Evolutionary conservation across 1,140 invertebrate genomes (phyloP), one percentile per base, ranked within the genome.

Genomic region (Dysdera silvatica): DNA sequence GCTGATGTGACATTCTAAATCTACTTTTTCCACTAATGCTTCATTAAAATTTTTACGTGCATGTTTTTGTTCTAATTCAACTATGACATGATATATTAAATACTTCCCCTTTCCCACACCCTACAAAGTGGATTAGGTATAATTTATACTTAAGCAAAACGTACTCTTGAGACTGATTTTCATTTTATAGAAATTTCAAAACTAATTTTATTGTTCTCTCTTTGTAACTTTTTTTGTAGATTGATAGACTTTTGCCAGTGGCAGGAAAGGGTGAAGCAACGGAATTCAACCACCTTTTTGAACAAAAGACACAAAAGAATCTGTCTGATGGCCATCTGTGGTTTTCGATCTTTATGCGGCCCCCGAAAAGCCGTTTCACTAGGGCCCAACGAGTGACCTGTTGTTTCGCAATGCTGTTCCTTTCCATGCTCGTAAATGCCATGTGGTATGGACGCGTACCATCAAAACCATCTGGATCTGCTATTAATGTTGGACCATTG

Each of bases 301-400:
- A 74, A 5, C 74, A 77, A 49, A 75, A 72, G 18, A 74, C 76
- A 0, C 71, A 74, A 29, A 77, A 78, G 64, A 78, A 79, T 53
- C 70, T 83, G 0, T 73, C 74, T 16, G 81, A 83, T 68, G 80
- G 80, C 31, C 81, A 83, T 70, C 69, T 83, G 8, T 83, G 81
- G 81, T 80, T 82, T 66, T 81, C 80, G 10, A 76, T 82, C 5
- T 77, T 83, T 66, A 73, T 78, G 31, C 68, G 81, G 31, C 80
- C 81, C 14, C 76, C 79, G 4, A 70, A 77, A 40, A 80, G 78
- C 43, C 69, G 80, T 28, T 82, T 82, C 65, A 81, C 79, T 3
- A 64, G 79, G 51, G 67, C 74, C 3, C 78, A 83, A 72, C 67
- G 81, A 33, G 74, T 81, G n/a, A 79, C 79, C 6, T 80, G 78